phyloP scores from a whole-genome alignment of 2,113 vertebrate genomes.

The Scartelaos histophorus region DNA sequence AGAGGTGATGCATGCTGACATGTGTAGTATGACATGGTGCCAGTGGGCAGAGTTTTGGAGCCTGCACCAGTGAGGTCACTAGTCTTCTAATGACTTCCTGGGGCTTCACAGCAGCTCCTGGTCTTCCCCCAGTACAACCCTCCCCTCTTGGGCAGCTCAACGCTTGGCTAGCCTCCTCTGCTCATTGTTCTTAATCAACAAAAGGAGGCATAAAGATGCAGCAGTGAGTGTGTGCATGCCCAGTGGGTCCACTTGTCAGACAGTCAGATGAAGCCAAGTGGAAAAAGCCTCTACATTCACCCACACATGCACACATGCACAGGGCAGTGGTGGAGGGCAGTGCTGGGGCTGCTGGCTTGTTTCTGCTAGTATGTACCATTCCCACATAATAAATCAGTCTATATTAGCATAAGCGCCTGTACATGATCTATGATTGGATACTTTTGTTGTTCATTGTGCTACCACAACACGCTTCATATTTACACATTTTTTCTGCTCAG shows the following conservation, averaged over 20 bases:
- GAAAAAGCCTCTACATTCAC: slow-evolving; percentile 55
- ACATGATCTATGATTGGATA: slow-evolving; percentile 23
- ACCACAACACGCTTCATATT: slow-evolving; percentile 39
- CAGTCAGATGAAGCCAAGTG: slow-evolving; percentile 66
- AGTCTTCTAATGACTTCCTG: slow-evolving; percentile 73
- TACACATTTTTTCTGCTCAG: slow-evolving; percentile 36
- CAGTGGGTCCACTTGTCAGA: slow-evolving; percentile 69
- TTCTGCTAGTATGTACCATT: slow-evolving; percentile 17
- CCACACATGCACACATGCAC: slow-evolving; percentile 25
- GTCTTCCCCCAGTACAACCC: slow-evolving; percentile 11
- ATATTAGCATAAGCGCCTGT: slow-evolving; percentile 31
- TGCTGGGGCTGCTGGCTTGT: slow-evolving; percentile 27
- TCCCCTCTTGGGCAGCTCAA: slow-evolving; percentile 46
- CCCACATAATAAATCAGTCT: slow-evolving; percentile 34
- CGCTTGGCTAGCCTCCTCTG: slow-evolving; percentile 42
- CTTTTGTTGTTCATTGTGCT: slow-evolving; percentile 33
- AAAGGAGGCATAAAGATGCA: slow-evolving; percentile 71
- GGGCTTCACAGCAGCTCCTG: slow-evolving; percentile 39
- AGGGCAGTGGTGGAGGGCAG: slow-evolving; percentile 22
- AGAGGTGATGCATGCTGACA: slow-evolving; percentile 60
- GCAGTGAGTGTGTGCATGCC: slow-evolving; percentile 73
- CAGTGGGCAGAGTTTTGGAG: slow-evolving; percentile 60
- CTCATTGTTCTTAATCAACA: slow-evolving; percentile 56
- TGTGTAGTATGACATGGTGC: slow-evolving; percentile 75
- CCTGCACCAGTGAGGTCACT: slow-evolving; percentile 70